Percentiles rank a stretch among this genome's conserved stretches.
Conservation (phyloP, 2,888 invertebrate genomes). For the Rambutsinella grinnellia region DNA sequence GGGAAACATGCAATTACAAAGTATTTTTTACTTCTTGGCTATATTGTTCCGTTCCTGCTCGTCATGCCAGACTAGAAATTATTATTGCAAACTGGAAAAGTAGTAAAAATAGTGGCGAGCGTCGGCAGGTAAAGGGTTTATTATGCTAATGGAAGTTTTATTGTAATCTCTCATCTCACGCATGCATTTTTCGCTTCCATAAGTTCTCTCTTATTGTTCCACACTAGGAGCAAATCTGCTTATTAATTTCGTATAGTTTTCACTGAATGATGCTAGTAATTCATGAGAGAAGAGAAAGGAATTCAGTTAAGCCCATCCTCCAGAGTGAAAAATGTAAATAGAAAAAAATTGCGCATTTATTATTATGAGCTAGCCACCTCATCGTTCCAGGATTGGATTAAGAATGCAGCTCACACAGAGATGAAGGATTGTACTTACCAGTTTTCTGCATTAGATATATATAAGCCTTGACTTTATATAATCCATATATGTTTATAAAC, state of each 20-base stretch:
- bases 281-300: neutral
- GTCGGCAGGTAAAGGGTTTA: conserved; percentile 52
- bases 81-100: conserved; percentile 6
- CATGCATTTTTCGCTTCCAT: neutral
- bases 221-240: neutral
- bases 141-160: conserved; percentile 58
- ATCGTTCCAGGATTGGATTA: conserved; percentile 12
- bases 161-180: conserved; percentile 56
- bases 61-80: neutral
- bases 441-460: neutral
- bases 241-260: no score
- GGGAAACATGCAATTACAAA: conserved; percentile 9
- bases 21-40: neutral
- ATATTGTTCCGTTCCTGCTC: neutral
- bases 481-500: conserved; percentile 5
- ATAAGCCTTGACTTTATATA: neutral
- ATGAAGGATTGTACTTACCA: neutral
- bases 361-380: neutral
- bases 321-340: neutral
- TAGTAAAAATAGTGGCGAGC: no score
- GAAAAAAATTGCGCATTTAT: neutral
- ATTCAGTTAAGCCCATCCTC: neutral
- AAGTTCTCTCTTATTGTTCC: no score
- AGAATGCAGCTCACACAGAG: conserved; percentile 27
- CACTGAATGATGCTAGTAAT: no score